These are phyloP conservation scores for Carapus acus DNA, from an alignment of 2,797 vertebrate species.

Conservation along the genomic window DNA sequence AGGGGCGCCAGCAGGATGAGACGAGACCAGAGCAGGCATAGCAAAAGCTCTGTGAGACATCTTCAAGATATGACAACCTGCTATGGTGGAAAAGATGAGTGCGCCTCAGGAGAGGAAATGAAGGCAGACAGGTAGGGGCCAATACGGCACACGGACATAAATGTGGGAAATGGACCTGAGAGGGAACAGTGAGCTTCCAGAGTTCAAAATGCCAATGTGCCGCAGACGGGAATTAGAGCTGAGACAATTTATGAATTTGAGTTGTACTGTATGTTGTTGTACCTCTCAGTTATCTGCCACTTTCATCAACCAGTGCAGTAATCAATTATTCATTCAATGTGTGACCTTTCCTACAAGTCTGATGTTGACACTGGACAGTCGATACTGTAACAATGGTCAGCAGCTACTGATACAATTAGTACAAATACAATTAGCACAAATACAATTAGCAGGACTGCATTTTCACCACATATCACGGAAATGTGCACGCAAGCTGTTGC, in stretches of 20 bases:
- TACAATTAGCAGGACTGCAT: too few relatives aligned
- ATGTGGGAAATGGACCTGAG: too few relatives aligned
- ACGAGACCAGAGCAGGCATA: neutral
- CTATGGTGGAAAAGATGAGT: slow-evolving; percentile 10
- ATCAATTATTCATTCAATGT: neutral
- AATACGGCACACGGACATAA: too few relatives aligned
- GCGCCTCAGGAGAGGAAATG: slow-evolving; percentile 25
- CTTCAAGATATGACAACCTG: slow-evolving; percentile 16
- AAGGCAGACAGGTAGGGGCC: slow-evolving; percentile 20
- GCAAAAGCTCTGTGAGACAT: slow-evolving; percentile 3
- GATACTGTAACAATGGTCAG: too few relatives aligned
- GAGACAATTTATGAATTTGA: neutral
- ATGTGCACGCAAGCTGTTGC: neutral
- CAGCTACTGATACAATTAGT: too few relatives aligned
- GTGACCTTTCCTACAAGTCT: too few relatives aligned
- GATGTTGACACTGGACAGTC: too few relatives aligned
- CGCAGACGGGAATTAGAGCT: neutral
- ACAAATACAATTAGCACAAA: too few relatives aligned
- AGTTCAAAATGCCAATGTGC: neutral
- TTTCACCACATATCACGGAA: too few relatives aligned
- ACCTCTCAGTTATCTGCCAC: neutral
- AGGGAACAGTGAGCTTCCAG: too few relatives aligned
- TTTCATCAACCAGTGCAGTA: neutral
- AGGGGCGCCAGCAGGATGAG: neutral
- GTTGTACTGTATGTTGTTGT: too few relatives aligned